Base-by-base conservation (phyloP, 2,113 vertebrate genomes). In the Hiodon tergisus region DNA sequence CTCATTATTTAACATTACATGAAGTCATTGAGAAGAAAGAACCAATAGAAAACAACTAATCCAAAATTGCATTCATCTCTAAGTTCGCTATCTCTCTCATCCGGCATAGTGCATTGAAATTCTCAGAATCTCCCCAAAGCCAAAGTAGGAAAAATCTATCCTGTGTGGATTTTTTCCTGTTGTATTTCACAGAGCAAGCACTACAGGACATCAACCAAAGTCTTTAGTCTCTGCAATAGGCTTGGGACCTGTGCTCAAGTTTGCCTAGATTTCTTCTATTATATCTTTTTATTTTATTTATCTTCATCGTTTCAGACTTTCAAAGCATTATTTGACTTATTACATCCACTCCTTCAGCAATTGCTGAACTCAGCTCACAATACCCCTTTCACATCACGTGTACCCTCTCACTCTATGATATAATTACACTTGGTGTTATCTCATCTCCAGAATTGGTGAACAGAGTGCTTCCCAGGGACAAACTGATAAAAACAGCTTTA, bases 1-100 rank as follows among this genome's bases (percentile, higher is more conserved):
- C 65, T 73, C 65, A 76, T 82, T 82, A 79, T 73, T 74, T 80
- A 83, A 81, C 70, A 76, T 59, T n/a, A 58, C 60, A 75, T 71
- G 67, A 72, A 70, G 69, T 14, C 72, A 71, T 65, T 57, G 52
- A 61, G 14, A 53, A 51, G 3, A 52, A 59, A 10, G 62, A 7
- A 63, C 9, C 5, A 46, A 16, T 6, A 16, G 17, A 6, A 63
- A 63, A 63, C 61, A 10, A 31, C 31, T 31, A 31, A 31, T 31
- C 31, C 0, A 31, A 31, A 31, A 31, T 31, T 7, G 10, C 54
- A 57, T 57, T 10, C 54, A 57, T 10, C 54, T 57, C 31, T 31
- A 31, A 31, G 31, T 31, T 31, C 31, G 31, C 31, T 31, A 31
- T 31, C 31, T 31, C 31, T 31, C 31, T 31, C 31, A 31, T 31